phyloP scores from a whole-genome alignment of 2,113 vertebrate species.

The Penelope pileata region DNA sequence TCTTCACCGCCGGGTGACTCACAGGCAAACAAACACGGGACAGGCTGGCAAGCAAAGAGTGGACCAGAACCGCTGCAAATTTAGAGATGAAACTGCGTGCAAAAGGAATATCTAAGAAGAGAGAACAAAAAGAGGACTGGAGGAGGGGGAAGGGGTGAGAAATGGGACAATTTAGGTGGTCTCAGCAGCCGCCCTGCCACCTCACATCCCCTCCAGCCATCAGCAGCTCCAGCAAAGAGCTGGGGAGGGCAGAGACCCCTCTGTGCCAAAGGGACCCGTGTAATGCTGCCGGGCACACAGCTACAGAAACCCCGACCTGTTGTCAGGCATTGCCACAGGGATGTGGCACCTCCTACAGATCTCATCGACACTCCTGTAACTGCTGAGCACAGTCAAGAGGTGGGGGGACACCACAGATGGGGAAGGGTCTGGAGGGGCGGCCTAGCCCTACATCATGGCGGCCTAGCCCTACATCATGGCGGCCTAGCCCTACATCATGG shows the following conservation, averaged over 20 bases:
- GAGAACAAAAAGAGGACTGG: background rate
- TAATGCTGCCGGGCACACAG: fast-evolving
- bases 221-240: background rate
- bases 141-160: background rate
- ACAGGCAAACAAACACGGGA: background rate
- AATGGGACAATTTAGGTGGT: fast-evolving
- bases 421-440: background rate
- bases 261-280: fast-evolving
- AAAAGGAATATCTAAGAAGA: fast-evolving
- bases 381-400: too few species aligned
- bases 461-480: too few species aligned
- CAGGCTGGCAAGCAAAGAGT: background rate
- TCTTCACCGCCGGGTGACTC: fast-evolving
- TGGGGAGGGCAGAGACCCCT: background rate
- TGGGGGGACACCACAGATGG: too few species aligned
- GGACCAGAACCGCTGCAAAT: too few species aligned
- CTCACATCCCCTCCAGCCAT: fast-evolving
- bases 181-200: background rate
- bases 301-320: background rate
- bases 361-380: too few species aligned
- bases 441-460: too few species aligned
- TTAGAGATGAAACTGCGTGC: background rate
- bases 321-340: too few species aligned
- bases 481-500: too few species aligned
- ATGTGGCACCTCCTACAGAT: too few species aligned